Percentiles rank a stretch among this genome's conserved stretches.
These are phyloP conservation scores for Catharus ustulatus DNA, from an alignment of 2,797 vertebrate genomes.

Conservation along the genomic window DNA sequence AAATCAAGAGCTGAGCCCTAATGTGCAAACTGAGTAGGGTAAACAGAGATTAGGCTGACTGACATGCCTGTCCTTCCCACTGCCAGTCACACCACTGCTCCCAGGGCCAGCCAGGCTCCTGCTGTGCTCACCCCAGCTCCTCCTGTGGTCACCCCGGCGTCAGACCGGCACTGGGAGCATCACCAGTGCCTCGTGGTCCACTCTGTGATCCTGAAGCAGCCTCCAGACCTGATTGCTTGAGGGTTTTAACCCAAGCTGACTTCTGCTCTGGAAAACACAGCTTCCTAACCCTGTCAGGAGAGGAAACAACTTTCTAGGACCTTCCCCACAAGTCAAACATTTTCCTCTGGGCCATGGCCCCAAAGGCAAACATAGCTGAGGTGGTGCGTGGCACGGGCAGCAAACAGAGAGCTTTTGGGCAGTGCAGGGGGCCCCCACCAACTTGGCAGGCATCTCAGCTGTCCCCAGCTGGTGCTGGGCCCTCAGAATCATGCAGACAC, in stretches of 20 bases:
- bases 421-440: background rate
- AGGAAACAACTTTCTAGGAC: slow-evolving; percentile 26
- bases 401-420: background rate
- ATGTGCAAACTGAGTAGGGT: background rate
- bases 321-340: slow-evolving; percentile 74
- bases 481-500: background rate
- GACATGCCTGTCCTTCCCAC: background rate
- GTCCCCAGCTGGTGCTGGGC: background rate
- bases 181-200: background rate
- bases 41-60: background rate
- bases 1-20: background rate
- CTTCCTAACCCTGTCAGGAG: background rate
- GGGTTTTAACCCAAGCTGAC: background rate
- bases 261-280: background rate
- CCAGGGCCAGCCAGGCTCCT: background rate
- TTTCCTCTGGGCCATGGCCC: background rate
- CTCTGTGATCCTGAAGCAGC: background rate
- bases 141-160: fast-evolving
- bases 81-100: background rate
- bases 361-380: slow-evolving; percentile 70
- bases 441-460: background rate
- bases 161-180: fast-evolving
- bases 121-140: background rate
- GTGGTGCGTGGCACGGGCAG: background rate
- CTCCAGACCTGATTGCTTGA: background rate